A percentile compares a stretch with the other conserved stretches of the same genome.
Evolutionary conservation across 64 coral and sea anemone genomes (phyloP).

Genomic region (Hydrozoanthus tunicans): DNA sequence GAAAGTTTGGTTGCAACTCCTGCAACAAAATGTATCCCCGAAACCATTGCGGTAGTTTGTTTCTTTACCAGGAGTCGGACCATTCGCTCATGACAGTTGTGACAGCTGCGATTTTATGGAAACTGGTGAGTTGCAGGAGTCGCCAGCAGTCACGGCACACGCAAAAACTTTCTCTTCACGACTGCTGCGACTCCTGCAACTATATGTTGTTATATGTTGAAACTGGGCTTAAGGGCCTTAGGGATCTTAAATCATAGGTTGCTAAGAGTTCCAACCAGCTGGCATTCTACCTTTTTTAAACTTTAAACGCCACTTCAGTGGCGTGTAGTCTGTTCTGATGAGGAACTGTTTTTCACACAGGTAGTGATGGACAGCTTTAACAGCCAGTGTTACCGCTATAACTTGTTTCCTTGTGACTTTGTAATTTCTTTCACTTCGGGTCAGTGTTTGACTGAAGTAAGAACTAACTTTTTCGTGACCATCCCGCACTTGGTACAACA

Average conservation of each 20-base stretch:
- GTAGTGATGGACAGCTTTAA: conserved; percentile 39
- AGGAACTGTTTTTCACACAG: conserved; percentile 35
- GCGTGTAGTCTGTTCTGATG: conserved; percentile 35
- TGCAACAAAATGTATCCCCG: too few species aligned
- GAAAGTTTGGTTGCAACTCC: too few species aligned
- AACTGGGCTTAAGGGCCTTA: neutral
- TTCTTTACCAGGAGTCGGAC: neutral
- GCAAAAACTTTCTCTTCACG: too few species aligned
- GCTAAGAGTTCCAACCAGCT: conserved; percentile 31
- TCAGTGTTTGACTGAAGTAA: conserved; percentile 21
- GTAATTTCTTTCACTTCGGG: conserved; percentile 33
- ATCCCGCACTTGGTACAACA: conserved; percentile 60
- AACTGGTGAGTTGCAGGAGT: too few species aligned
- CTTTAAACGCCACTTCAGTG: conserved; percentile 30
- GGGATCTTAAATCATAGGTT: conserved; percentile 25
- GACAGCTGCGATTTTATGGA: too few species aligned
- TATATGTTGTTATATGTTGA: neutral
- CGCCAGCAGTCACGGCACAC: too few species aligned
- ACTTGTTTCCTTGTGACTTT: neutral
- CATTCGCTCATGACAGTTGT: too few species aligned
- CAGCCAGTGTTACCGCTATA: neutral
- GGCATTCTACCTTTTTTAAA: conserved; percentile 31
- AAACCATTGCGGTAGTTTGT: too few species aligned
- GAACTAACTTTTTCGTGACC: conserved; percentile 35
- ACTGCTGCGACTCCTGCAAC: neutral